A percentile compares a stretch with the other conserved stretches of the same genome.
phyloP scores from a whole-genome alignment of 2,888 invertebrate genomes.

The Laspeyria flexula region DNA sequence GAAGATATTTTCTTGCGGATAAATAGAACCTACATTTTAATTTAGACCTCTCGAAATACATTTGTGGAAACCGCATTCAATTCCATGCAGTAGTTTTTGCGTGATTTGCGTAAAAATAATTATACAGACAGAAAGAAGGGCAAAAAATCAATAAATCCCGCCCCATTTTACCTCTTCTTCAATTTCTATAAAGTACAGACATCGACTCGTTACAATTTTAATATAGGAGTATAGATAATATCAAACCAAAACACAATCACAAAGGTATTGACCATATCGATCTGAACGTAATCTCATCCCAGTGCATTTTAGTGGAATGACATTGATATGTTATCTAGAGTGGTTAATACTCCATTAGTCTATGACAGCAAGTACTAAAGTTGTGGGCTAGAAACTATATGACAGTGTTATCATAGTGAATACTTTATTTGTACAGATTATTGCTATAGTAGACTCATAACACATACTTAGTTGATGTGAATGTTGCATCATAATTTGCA shows the following conservation, averaged over 20 bases:
- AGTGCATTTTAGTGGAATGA: constrained; percentile 30
- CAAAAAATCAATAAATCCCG: too few relatives aligned
- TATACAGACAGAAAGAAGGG: too few relatives aligned
- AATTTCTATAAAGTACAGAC: too few relatives aligned
- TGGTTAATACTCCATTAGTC: constrained; percentile 40
- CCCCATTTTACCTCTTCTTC: too few relatives aligned
- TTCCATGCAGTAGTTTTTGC: too few relatives aligned
- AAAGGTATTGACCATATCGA: constrained; percentile 14
- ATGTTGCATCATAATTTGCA: neutral
- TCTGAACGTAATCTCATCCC: constrained; percentile 18
- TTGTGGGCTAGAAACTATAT: constrained; percentile 2
- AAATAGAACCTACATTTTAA: too few relatives aligned
- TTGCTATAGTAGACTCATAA: neutral
- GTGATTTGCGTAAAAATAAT: too few relatives aligned
- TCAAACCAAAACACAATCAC: constrained; percentile 2
- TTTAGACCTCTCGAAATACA: too few relatives aligned
- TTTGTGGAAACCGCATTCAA: too few relatives aligned
- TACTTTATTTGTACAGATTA: neutral
- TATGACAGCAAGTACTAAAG: constrained; percentile 4
- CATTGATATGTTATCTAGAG: constrained; percentile 45
- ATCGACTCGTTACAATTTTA: too few relatives aligned
- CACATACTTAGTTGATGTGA: neutral
- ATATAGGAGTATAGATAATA: too few relatives aligned
- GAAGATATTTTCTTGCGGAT: too few relatives aligned
- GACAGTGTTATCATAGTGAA: constrained; percentile 1